Conservation (phyloP, 35 echinoderm and acorn worm genomes). For the Hemicentrotus pulcherrimus region DNA sequence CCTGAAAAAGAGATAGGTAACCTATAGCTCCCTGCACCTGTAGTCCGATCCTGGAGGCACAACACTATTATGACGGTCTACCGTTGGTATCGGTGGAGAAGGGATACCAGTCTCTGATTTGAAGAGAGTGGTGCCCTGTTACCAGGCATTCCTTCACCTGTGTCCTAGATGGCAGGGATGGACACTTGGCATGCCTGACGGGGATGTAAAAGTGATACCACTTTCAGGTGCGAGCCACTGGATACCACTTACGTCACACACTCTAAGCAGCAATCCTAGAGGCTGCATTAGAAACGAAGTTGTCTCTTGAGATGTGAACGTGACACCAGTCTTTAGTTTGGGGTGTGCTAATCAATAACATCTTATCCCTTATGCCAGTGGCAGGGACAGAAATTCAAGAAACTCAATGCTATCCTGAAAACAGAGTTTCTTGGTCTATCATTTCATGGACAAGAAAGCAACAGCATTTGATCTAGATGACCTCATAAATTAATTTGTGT, state of each 20-base stretch:
- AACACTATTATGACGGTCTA: not conserved
- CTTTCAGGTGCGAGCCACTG: not conserved
- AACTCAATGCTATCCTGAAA: not conserved
- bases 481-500: slow-evolving; percentile 12
- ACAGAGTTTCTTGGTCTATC: not conserved
- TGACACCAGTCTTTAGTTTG: slow-evolving; percentile 17
- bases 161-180: not conserved
- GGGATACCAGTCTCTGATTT: slow-evolving; percentile 1
- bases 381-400: not conserved
- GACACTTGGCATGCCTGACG: not conserved
- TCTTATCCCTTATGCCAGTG: not conserved
- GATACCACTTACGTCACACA: not conserved
- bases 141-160: not conserved
- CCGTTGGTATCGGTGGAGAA: not conserved
- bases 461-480: not conserved
- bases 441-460: not conserved
- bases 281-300: not conserved
- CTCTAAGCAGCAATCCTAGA: not conserved
- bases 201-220: not conserved
- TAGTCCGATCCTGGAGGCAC: not conserved
- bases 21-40: not conserved
- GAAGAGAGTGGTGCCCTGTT: slow-evolving; percentile 14
- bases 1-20: not conserved
- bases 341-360: slow-evolving; percentile 17
- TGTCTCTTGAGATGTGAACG: slow-evolving; percentile 16